Evolutionary conservation across 2,888 invertebrate species (phyloP).

Genomic region (Drosophila subquinaria): DNA sequence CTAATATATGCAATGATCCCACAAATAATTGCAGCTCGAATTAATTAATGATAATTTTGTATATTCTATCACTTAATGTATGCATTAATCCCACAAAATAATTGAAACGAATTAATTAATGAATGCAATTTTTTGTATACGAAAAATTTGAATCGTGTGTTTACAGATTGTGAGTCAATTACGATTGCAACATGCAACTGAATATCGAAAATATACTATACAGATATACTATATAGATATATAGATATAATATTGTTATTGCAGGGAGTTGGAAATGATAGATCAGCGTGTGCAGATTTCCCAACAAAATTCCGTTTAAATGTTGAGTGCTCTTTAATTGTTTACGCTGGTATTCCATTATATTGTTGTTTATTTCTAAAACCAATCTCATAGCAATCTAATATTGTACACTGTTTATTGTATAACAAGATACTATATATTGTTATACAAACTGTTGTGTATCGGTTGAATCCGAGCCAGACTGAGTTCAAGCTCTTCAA

Average conservation of each 20-base stretch:
- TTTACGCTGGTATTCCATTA: constrained; percentile 65
- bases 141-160: constrained; percentile 49
- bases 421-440: constrained; percentile 6
- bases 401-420: constrained; percentile 2
- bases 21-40: constrained; percentile 8
- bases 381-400: constrained; percentile 31
- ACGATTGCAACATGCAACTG: constrained; percentile 28
- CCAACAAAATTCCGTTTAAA: constrained; percentile 79
- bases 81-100: constrained; percentile 12
- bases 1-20: constrained; percentile 14
- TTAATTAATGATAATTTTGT: constrained; percentile 30
- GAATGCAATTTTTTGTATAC: constrained; percentile 34
- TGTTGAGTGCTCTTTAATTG: constrained; percentile 68
- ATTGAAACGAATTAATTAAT: constrained; percentile 26
- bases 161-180: constrained; percentile 63
- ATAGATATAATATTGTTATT: constrained; percentile 6
- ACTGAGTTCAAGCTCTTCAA: constrained; percentile 4
- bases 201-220: not conserved
- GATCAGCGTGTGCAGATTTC: constrained; percentile 48
- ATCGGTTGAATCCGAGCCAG: constrained; percentile 10
- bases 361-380: constrained; percentile 37
- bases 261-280: constrained; percentile 17
- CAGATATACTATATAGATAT: not conserved
- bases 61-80: not conserved
- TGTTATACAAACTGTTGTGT: constrained; percentile 6